These are phyloP conservation scores for Drosophila basisetae DNA, from an alignment of 2,888 invertebrate genomes.

Conservation along the genomic window DNA sequence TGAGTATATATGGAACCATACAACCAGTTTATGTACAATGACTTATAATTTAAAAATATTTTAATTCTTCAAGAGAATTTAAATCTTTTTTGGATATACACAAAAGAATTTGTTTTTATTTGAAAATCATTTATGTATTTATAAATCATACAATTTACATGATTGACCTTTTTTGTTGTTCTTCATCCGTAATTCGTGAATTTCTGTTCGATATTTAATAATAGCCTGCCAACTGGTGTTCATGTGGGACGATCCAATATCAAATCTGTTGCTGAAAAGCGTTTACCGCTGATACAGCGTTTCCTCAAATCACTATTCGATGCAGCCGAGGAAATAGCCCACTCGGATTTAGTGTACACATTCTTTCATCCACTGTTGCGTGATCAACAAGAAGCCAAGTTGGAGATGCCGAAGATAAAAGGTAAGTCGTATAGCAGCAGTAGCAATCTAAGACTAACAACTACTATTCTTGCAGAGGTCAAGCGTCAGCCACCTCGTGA, in stretches of 20 bases:
- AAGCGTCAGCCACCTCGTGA: conserved; percentile 82
- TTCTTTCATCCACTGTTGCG: conserved; percentile 98
- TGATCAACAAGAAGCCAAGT: conserved; percentile 96
- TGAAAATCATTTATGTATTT: neutral
- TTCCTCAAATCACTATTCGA: conserved; percentile 94
- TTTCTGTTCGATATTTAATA: conserved; percentile 36
- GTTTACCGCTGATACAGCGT: conserved; percentile 94
- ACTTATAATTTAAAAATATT: neutral
- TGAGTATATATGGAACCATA: neutral
- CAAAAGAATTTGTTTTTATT: neutral
- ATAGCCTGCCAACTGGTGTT: conserved; percentile 90
- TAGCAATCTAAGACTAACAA: neutral
- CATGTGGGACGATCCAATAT: conserved; percentile 97
- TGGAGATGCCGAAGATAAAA: conserved; percentile 91
- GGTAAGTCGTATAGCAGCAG: conserved; percentile 86
- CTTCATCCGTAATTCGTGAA: conserved; percentile 7
- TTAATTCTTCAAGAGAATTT: neutral
- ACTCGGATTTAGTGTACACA: conserved; percentile 98
- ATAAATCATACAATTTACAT: neutral
- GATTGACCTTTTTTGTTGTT: neutral
- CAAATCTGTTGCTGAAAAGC: conserved; percentile 96
- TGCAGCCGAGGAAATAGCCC: conserved; percentile 96
- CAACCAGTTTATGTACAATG: neutral
- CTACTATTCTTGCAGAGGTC: conserved; percentile 51
- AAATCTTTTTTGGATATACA: neutral